Evolutionary conservation across 2,113 vertebrate genomes (phyloP), one percentile per base, ranked within the genome.

Genomic region (Meriones unguiculatus): DNA sequence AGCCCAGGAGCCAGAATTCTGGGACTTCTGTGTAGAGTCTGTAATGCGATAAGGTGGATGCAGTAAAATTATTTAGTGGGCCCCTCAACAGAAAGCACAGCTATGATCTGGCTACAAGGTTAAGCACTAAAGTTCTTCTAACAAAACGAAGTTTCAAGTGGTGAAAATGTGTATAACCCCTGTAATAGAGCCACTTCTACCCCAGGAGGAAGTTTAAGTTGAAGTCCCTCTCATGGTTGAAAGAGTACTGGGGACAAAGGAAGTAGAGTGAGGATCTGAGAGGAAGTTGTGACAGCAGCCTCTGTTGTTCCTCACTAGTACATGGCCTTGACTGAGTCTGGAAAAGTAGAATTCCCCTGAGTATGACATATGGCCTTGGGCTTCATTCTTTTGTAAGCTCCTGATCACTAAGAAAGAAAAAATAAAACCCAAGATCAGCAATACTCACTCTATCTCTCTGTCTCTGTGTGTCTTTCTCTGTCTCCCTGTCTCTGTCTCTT

Each of bases 321-420:
- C 69, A 12, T 59, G 30, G 25, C n/a, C 50, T 94, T 80, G 69
- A 38, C 67, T 78, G 59, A 50, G 69, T 46, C 38, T 67, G 57
- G 57, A 91, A 87, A 69, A 62, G 18, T 69, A 64, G 57, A 65
- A n/a, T 7, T 96, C 50, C 46, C 92, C 78, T 90, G 73, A 59
- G 77, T 94, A 78, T 95, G 95, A 59, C 20, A 20, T 14, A 25
- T 86, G 35, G 35, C 85, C 59, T 90, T 81, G 35, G 67, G 54
- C 65, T 73, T 91, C 59, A 38, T 25, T 70, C 57, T 93, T 85
- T 90, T n/a, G 32, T 76, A 88, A 92, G 87, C 22, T 93, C 46
- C 46, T 91, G 69, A 64, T 5, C 18, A 78, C 46, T 57, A 10
- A 7, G 24, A 7, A 15, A 11, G 94, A 87, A 52, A 17, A 94